Evolutionary conservation across 2,888 invertebrate genomes (phyloP).

Genomic region (Ormyrus rosae): DNA sequence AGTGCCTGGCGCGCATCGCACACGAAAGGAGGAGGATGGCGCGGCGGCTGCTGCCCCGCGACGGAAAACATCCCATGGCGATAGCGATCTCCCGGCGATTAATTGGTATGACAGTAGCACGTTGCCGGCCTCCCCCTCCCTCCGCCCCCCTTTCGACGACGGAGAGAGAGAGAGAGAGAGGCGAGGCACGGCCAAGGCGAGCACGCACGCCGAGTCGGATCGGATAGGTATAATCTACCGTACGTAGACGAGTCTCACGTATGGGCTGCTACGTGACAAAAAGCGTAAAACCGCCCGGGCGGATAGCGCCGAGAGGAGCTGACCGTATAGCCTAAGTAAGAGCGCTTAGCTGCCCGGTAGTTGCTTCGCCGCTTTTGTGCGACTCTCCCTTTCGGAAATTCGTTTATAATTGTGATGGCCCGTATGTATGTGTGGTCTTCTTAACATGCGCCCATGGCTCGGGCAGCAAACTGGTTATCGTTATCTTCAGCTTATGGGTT

Average conservation of each 20-base stretch:
- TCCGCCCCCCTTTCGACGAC: not conserved
- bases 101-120: constrained; percentile 74
- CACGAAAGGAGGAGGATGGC: constrained; percentile 50
- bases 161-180: constrained; percentile 56
- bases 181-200: constrained; percentile 48
- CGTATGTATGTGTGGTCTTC: too few relatives aligned
- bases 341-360: too few relatives aligned
- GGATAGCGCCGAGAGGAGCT: constrained; percentile 52
- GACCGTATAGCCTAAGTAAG: too few relatives aligned
- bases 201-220: constrained; percentile 59
- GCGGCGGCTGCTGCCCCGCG: constrained; percentile 59
- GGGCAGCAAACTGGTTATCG: too few relatives aligned
- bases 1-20: not conserved
- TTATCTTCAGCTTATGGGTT: too few relatives aligned
- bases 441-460: too few relatives aligned
- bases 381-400: too few relatives aligned
- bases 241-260: constrained; percentile 62
- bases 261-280: constrained; percentile 66
- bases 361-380: too few relatives aligned
- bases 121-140: constrained; percentile 57
- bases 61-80: constrained; percentile 67
- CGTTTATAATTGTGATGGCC: too few relatives aligned
- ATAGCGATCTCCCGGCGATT: constrained; percentile 71
- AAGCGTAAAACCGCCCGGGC: constrained; percentile 63
- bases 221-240: constrained; percentile 61